Conservation (phyloP, 2,797 vertebrate genomes). For the Hippocampus kuda region DNA sequence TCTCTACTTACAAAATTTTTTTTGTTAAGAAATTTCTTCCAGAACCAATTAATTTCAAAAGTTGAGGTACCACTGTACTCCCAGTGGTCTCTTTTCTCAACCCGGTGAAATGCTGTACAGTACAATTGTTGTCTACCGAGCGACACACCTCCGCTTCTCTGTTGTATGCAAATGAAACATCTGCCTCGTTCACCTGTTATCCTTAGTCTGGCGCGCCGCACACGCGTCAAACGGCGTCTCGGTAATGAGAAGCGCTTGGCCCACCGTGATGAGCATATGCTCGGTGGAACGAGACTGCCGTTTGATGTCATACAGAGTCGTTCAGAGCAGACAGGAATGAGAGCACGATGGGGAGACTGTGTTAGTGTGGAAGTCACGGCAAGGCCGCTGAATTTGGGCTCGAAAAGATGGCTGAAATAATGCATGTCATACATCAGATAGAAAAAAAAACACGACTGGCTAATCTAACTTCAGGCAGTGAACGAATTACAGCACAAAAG, state of each 20-base stretch:
- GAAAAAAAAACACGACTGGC: no score
- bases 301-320: conserved; percentile 40
- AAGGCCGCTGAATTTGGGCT: not conserved
- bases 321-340: conserved; percentile 25
- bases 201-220: conserved; percentile 25
- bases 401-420: not conserved
- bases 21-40: no score
- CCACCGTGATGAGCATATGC: conserved; percentile 38
- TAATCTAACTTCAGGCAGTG: no score
- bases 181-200: conserved; percentile 50
- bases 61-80: no score
- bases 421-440: no score
- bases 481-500: no score
- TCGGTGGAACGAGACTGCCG: conserved; percentile 32
- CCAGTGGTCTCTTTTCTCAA: no score
- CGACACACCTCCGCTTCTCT: no score
- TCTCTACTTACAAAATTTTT: no score
- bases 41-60: no score
- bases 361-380: not conserved
- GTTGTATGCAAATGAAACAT: conserved; percentile 27
- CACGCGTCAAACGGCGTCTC: conserved; percentile 34
- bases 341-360: not conserved
- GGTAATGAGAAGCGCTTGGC: conserved; percentile 55
- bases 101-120: no score
- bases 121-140: no score